A percentile compares a stretch with the other conserved stretches of the same genome.
These are phyloP conservation scores for Nymphalis urticae DNA, from an alignment of 2,888 invertebrate species.

Conservation along the genomic window DNA sequence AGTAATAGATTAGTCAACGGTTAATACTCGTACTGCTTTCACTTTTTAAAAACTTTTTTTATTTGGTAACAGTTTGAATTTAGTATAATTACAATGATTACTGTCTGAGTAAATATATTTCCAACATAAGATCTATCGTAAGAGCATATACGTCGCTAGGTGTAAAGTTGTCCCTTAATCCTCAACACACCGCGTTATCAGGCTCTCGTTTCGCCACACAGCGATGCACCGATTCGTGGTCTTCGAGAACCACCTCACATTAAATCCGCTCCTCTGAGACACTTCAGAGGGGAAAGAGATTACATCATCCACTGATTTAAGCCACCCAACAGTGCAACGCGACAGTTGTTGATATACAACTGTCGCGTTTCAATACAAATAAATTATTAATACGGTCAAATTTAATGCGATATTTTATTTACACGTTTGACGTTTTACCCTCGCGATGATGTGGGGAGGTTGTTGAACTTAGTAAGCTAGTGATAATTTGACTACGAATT, in stretches of 20 bases:
- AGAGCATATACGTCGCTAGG: neutral
- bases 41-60: too few species aligned
- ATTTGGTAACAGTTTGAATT: too few species aligned
- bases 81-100: too few species aligned
- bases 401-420: slow-evolving; percentile 14
- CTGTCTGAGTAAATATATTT: neutral
- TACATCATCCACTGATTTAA: slow-evolving; percentile 4
- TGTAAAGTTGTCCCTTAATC: neutral
- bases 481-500: neutral
- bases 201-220: neutral
- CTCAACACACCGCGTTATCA: neutral
- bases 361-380: neutral
- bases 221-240: neutral
- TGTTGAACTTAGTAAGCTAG: neutral
- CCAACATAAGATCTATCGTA: neutral
- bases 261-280: neutral
- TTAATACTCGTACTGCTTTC: too few species aligned
- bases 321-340: too few species aligned
- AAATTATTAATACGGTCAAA: neutral
- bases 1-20: too few species aligned
- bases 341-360: too few species aligned
- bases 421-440: slow-evolving; percentile 4
- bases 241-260: neutral
- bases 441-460: neutral
- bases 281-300: neutral